These are phyloP conservation scores for Rugalucina vietnamica DNA, from an alignment of 2,888 invertebrate species.

Conservation along the genomic window DNA sequence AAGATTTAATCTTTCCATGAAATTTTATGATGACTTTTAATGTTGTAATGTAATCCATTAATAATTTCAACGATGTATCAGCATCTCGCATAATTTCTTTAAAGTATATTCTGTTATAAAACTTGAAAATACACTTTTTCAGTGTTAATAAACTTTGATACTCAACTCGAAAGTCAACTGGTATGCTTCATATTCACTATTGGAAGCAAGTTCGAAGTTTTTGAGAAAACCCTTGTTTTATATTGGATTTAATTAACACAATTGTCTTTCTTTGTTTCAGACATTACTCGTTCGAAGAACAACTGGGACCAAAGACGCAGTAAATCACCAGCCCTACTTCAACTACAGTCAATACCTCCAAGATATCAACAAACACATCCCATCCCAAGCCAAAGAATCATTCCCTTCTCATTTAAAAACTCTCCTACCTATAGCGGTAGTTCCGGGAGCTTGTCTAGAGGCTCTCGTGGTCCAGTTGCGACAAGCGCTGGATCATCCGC, in stretches of 20 bases:
- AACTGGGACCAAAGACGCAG: constrained; percentile 40
- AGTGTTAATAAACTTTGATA: too few relatives aligned
- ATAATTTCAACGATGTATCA: not conserved
- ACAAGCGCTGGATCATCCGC: constrained; percentile 30
- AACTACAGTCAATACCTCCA: constrained; percentile 50
- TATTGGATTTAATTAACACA: not conserved
- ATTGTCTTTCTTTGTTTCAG: constrained; percentile 21
- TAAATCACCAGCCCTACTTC: constrained; percentile 31
- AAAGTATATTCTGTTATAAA: too few relatives aligned
- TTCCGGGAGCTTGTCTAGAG: not conserved
- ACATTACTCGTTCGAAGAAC: constrained; percentile 34
- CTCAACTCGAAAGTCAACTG: too few relatives aligned
- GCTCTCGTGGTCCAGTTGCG: not conserved
- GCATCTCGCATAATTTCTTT: not conserved
- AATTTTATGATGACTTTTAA: not conserved
- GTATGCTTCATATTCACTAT: too few relatives aligned
- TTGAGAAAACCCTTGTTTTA: too few relatives aligned
- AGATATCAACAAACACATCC: constrained; percentile 26
- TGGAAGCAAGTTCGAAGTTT: too few relatives aligned
- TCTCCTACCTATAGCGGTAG: not conserved
- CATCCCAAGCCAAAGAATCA: constrained; percentile 49
- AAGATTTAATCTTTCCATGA: not conserved
- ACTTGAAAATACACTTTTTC: too few relatives aligned
- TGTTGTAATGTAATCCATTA: not conserved
- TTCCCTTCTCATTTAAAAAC: constrained; percentile 60